Evolutionary conservation across 1,140 invertebrate species (phyloP).

Genomic region (Steinernema khuongi): DNA sequence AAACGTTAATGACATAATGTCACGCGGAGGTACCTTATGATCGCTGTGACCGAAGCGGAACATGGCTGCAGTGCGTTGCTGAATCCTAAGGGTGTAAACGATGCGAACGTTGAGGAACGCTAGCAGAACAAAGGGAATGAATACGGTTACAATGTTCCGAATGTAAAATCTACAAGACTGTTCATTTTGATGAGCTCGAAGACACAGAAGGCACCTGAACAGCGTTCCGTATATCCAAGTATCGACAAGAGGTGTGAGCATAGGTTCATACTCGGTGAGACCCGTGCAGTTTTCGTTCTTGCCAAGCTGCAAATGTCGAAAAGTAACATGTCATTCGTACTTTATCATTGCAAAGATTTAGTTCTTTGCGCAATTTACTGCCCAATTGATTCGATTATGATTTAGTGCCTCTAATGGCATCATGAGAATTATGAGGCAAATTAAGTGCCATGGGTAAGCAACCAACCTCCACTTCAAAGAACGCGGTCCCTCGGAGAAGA

Average conservation of each 20-base stretch:
- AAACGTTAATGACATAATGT: not conserved
- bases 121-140: slow-evolving; percentile 36
- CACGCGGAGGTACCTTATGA: slow-evolving; percentile 30
- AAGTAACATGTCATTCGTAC: not conserved
- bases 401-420: not conserved
- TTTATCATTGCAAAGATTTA: too few relatives aligned
- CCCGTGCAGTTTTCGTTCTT: slow-evolving; percentile 35
- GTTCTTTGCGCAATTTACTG: too few relatives aligned
- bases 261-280: slow-evolving; percentile 26
- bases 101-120: slow-evolving; percentile 34
- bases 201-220: not conserved
- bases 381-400: not conserved
- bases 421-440: too few relatives aligned
- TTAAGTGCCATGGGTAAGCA: not conserved
- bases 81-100: slow-evolving; percentile 31
- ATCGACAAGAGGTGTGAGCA: slow-evolving; percentile 28
- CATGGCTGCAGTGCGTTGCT: slow-evolving; percentile 37
- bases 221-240: slow-evolving; percentile 37
- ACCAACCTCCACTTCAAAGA: slow-evolving; percentile 38
- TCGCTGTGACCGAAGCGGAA: slow-evolving; percentile 32
- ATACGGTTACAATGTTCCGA: slow-evolving; percentile 36
- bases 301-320: slow-evolving; percentile 23
- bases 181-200: not conserved
- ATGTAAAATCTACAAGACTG: slow-evolving; percentile 32
- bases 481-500: slow-evolving; percentile 27